phyloP scores from a whole-genome alignment of 2,888 invertebrate genomes.

The Tyria jacobaeae region DNA sequence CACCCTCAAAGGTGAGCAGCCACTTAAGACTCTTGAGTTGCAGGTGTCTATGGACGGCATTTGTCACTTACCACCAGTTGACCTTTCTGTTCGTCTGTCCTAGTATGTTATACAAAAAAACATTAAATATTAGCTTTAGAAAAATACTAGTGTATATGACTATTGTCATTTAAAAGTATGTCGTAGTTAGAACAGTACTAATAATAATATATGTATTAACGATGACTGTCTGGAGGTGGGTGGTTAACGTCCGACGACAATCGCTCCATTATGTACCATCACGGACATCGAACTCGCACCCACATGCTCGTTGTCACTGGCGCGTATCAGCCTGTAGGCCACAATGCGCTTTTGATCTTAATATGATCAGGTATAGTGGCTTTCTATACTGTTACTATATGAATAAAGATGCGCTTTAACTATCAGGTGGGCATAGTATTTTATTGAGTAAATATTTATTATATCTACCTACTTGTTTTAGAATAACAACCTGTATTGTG shows the following conservation, averaged over 20 bases:
- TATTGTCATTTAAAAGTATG: constrained; percentile 22
- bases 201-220: constrained; percentile 52
- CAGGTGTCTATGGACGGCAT: too few species aligned
- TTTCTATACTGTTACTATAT: constrained; percentile 18
- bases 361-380: constrained; percentile 31
- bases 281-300: constrained; percentile 79
- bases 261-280: constrained; percentile 71
- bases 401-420: background rate
- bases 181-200: constrained; percentile 41
- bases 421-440: background rate
- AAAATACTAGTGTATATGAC: background rate
- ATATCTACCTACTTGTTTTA: background rate
- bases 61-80: too few species aligned
- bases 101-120: too few species aligned
- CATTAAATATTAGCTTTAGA: too few species aligned
- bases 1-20: too few species aligned
- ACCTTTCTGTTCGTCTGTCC: too few species aligned
- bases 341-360: constrained; percentile 35
- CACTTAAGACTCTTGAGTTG: too few species aligned
- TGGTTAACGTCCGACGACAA: constrained; percentile 70
- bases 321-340: constrained; percentile 38
- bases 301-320: constrained; percentile 67
- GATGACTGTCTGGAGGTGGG: constrained; percentile 59
- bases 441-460: background rate
- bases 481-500: too few species aligned